Conservation (phyloP, 2,113 vertebrate genomes). For the Pyrgilauda ruficollis region DNA sequence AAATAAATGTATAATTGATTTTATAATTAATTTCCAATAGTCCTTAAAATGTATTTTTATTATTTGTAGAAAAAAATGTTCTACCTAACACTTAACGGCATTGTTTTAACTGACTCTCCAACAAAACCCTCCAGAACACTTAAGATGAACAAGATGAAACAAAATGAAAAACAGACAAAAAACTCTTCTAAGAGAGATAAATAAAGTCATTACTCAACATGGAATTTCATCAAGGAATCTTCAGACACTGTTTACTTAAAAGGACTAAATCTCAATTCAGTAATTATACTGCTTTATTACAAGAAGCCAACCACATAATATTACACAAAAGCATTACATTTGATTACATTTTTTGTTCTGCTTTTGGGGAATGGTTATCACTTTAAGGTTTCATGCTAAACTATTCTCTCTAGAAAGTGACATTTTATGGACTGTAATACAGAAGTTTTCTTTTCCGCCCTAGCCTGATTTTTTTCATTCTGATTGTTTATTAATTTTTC, state of each 20-base stretch:
- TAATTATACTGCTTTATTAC: background rate
- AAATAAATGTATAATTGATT: background rate
- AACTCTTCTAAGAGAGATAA: background rate
- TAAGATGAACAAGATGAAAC: background rate
- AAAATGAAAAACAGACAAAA: background rate
- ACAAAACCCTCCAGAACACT: rapidly evolving
- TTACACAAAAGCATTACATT: background rate
- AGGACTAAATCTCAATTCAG: background rate
- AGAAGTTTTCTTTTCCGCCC: background rate
- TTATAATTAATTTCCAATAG: background rate
- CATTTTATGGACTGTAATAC: background rate
- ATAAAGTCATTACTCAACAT: background rate
- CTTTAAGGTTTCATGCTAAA: background rate
- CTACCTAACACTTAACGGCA: background rate
- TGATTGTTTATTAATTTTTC: background rate
- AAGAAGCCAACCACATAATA: background rate
- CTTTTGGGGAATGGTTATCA: background rate
- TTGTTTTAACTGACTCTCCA: background rate
- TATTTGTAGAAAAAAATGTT: background rate
- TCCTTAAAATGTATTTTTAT: background rate
- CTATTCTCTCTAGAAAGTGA: background rate
- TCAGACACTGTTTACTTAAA: background rate
- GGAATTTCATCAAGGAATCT: background rate
- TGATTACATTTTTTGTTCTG: background rate
- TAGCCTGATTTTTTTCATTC: background rate